phyloP scores from a whole-genome alignment of 2,113 vertebrate genomes.

The Microcebus ravelobensis region DNA sequence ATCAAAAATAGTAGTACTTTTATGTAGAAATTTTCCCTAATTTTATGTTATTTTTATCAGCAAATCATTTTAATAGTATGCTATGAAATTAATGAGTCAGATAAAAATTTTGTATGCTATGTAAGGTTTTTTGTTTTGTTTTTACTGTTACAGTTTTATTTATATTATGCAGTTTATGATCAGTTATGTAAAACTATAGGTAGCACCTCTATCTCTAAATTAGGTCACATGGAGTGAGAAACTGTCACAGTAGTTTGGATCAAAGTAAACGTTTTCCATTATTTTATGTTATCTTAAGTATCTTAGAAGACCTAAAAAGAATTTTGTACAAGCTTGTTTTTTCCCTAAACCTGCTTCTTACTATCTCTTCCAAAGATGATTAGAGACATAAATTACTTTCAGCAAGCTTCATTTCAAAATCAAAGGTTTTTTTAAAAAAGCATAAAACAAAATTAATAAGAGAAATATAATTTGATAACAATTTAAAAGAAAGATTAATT shows the following conservation, averaged over 20 bases:
- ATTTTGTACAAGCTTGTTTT: conserved; percentile 5
- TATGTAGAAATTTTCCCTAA: conserved; percentile 1
- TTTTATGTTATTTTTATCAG: conserved; percentile 32
- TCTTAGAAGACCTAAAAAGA: conserved; percentile 48
- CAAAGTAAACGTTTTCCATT: conserved; percentile 53
- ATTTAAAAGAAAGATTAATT: background rate
- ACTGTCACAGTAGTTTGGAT: conserved; percentile 64
- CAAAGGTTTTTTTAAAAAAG: background rate
- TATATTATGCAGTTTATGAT: conserved; percentile 67
- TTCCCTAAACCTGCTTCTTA: background rate
- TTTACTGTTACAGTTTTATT: conserved; percentile 28
- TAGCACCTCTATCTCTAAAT: conserved; percentile 51
- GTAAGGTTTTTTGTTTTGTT: conserved; percentile 54
- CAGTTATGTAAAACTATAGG: conserved; percentile 57
- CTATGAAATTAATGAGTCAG: conserved; percentile 67
- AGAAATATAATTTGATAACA: background rate
- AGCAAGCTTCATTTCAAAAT: background rate
- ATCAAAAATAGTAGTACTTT: background rate
- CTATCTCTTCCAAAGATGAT: conserved; percentile 62
- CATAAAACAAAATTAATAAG: background rate
- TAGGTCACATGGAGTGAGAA: conserved; percentile 14
- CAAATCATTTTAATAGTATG: background rate
- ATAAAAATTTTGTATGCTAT: background rate
- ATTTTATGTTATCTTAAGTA: conserved; percentile 36
- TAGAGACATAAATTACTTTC: conserved; percentile 31